Base-by-base conservation (phyloP, 2,888 invertebrate genomes). In the Morinoia aosen region DNA sequence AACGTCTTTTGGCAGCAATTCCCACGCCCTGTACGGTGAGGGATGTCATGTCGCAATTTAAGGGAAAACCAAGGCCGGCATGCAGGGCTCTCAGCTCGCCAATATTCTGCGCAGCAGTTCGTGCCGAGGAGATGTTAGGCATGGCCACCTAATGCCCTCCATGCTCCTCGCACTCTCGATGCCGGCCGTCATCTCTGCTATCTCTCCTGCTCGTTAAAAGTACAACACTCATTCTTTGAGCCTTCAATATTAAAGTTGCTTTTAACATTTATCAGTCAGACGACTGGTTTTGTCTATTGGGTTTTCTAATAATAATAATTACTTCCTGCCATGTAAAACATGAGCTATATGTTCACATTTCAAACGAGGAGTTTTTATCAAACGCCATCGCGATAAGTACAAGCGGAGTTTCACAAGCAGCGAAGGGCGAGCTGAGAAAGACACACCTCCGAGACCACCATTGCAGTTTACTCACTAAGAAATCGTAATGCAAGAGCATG, bases 21-120 rank as follows among this genome's bases (percentile, higher is more conserved):
- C 93, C 93, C 93, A 93, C 93, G 58, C 93, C 93, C 93, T 33
- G 57, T 93, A 33, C n/a, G 48, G 93, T 57, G 57, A 93, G 48
- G 57, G 93, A 57, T 93, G 57, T 33, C 93, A 39, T 93, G 93
- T 57, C 93, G 57, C 57, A 93, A 93, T 93, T 93, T 25, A 57
- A 57, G 57, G 12, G 58, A 58, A 93, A n/a, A 90, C 40, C 90
- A 90, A 40, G 40, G 48, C 48, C 12, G 39, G 19, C 90, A 90
- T 90, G 90, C 90, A 40, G 40, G 40, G 48, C 16, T 39, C 90
- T 90, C 12, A 16, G 39, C 90, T 11, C 93, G n/a, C 93, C 33
- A 11, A 48, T 93, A 57, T 57, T 93, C 57, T 5, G 11, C 93
- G 48, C 19, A 16, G 93, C 10, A n/a, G 7, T 93, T 56, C 58